These are phyloP conservation scores for Fissipunctia ypsillon DNA, from an alignment of 2,888 invertebrate genomes.

Conservation along the genomic window DNA sequence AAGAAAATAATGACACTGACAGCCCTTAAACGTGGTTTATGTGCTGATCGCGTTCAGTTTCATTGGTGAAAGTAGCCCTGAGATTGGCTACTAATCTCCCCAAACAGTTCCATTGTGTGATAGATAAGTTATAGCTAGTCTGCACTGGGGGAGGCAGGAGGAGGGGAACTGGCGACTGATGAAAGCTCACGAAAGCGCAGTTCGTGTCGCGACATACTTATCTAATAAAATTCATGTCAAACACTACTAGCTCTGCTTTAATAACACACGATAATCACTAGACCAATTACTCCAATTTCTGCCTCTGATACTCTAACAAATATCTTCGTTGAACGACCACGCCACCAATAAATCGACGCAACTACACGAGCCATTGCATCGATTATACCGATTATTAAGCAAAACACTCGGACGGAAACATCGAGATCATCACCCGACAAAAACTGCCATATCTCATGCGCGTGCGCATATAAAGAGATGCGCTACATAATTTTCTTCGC, in stretches of 20 bases:
- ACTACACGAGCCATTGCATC: slow-evolving; percentile 76
- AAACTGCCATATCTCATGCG: slow-evolving; percentile 74
- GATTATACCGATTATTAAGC: slow-evolving; percentile 84
- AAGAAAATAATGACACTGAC: too few species aligned
- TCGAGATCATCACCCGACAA: slow-evolving; percentile 78
- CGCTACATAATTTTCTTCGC: slow-evolving; percentile 79
- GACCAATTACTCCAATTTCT: slow-evolving; percentile 19
- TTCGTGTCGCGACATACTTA: neutral
- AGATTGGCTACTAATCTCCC: neutral
- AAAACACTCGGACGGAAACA: slow-evolving; percentile 81
- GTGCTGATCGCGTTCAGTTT: too few species aligned
- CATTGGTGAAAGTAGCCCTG: too few species aligned
- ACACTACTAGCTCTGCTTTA: slow-evolving; percentile 16
- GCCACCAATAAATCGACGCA: slow-evolving; percentile 74
- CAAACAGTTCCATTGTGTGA: neutral
- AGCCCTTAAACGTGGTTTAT: too few species aligned
- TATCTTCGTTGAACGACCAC: slow-evolving; percentile 37
- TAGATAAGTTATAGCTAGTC: too few species aligned
- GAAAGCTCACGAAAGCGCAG: neutral
- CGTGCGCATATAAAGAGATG: slow-evolving; percentile 74
- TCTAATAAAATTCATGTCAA: neutral
- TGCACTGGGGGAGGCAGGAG: neutral
- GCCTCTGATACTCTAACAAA: slow-evolving; percentile 35
- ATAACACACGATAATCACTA: slow-evolving; percentile 8
- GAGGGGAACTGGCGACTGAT: neutral